Evolutionary conservation across 1,140 invertebrate species (phyloP), one percentile per base, ranked within the genome.

Genomic region (Eueides isabella): DNA sequence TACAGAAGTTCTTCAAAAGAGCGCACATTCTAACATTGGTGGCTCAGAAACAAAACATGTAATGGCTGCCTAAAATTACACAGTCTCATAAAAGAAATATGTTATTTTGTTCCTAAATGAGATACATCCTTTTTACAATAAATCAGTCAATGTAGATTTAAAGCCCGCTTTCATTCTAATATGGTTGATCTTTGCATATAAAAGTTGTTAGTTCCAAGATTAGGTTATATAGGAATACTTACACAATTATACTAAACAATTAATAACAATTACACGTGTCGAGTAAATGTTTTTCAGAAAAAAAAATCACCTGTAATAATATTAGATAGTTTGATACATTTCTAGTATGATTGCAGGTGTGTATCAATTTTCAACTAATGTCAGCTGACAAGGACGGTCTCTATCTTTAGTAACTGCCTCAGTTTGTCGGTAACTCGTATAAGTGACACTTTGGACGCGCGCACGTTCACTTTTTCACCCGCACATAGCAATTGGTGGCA

Each of bases 371-470:
- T 63, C 11, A 66, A 67, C 75, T 89, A 88, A 80, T 89, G 85
- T 93, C 92, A 94, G 89, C 93, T 95, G 82, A 96, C 94, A 41
- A 95, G 85, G 35, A 95, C 93, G 48, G 94, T 95, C 86, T 96
- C 96, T 67, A 96, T 95, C 84, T 95, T 95, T 61, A 97, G 87
- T 76, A 97, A 93, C 88, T 96, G 95, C 75, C 94, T 95, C 64
- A 97, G 95, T 84, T 95, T 96, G 69, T 97, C 96, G 74, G 96
- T 97, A 92, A 97, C 97, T 81, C 96, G 95, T 71, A 97, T 95
- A 31, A 97, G 95, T n/a, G 96, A 95, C 71, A 97, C 96, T 89
- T 97, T 97, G 29, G 96, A 97, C 26, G 96, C 95, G 29, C 96
- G 94, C 35, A 96, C 95, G 80, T 96, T 96, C 61, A 97, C 95